These are phyloP conservation scores for Cynocephalus volans DNA, from an alignment of 2,113 vertebrate species.

Conservation along the genomic window DNA sequence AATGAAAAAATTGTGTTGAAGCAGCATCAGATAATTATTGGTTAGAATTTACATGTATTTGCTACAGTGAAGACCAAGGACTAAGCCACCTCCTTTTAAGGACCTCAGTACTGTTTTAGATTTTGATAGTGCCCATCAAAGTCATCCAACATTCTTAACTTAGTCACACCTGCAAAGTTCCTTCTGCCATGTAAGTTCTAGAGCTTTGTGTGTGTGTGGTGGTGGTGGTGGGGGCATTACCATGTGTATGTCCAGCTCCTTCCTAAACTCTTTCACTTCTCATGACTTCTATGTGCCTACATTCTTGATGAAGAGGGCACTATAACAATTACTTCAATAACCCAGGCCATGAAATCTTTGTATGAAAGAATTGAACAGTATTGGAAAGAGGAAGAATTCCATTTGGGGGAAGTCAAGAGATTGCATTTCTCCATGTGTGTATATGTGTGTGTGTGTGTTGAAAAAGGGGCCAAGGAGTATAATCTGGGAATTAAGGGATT, in stretches of 20 bases:
- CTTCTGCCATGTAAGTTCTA: neutral
- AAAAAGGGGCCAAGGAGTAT: neutral
- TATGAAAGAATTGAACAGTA: neutral
- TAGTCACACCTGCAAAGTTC: neutral
- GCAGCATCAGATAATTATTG: neutral
- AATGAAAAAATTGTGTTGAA: neutral
- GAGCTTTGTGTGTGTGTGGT: neutral
- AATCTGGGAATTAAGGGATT: neutral
- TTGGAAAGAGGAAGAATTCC: neutral
- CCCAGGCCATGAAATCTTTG: neutral
- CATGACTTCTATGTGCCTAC: neutral
- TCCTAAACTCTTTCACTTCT: neutral
- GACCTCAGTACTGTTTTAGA: neutral
- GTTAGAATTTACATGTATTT: neutral
- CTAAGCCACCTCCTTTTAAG: neutral
- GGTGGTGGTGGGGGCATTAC: neutral
- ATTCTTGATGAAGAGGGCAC: neutral
- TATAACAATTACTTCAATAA: neutral
- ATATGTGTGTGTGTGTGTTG: neutral
- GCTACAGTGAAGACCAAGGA: neutral
- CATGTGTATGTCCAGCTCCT: neutral
- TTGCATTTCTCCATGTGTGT: neutral
- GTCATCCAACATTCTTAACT: neutral
- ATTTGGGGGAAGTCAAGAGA: neutral
- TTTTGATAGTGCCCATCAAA: neutral